Conservation (phyloP, 2,113 vertebrate species). For the Pungitius pungitius region DNA sequence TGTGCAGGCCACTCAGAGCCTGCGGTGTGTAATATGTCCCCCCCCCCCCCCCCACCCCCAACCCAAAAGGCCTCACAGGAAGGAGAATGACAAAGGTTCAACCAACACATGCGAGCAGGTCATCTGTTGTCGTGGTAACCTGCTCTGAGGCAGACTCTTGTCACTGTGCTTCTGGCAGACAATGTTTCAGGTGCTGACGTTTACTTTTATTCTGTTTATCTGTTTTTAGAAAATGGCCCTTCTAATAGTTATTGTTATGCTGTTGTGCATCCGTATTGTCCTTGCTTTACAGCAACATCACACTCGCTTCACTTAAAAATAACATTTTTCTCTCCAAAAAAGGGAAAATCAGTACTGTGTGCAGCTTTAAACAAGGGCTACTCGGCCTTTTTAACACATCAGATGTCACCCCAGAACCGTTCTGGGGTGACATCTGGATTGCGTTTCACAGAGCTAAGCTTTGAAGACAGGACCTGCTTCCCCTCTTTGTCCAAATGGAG, state of each 20-base stretch:
- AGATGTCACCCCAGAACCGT: slow-evolving; percentile 1
- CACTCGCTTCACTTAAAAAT: background rate
- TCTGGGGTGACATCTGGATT: slow-evolving; percentile 54
- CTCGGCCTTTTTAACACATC: too few species aligned
- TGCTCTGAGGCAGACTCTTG: slow-evolving; percentile 14
- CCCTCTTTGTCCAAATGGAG: background rate
- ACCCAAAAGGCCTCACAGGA: slow-evolving; percentile 59
- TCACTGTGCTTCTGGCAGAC: slow-evolving; percentile 8
- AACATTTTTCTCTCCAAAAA: background rate
- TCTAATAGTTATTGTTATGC: background rate
- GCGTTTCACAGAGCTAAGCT: slow-evolving; percentile 33
- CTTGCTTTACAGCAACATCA: background rate
- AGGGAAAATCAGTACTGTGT: too few species aligned
- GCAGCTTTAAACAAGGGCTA: too few species aligned
- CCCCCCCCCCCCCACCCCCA: slow-evolving; percentile 38
- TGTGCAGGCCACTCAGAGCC: slow-evolving; percentile 7
- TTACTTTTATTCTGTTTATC: slow-evolving; percentile 18
- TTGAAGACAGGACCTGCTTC: slow-evolving; percentile 22
- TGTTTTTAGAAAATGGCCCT: slow-evolving; percentile 32
- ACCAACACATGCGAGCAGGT: slow-evolving; percentile 66
- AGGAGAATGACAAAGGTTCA: slow-evolving; percentile 61
- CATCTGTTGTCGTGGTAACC: slow-evolving; percentile 52
- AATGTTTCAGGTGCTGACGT: slow-evolving; percentile 28
- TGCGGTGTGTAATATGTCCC: slow-evolving; percentile 6
- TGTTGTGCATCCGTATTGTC: background rate